Evolutionary conservation across 2,113 vertebrate species (phyloP).

Genomic region (Larimichthys crocea): DNA sequence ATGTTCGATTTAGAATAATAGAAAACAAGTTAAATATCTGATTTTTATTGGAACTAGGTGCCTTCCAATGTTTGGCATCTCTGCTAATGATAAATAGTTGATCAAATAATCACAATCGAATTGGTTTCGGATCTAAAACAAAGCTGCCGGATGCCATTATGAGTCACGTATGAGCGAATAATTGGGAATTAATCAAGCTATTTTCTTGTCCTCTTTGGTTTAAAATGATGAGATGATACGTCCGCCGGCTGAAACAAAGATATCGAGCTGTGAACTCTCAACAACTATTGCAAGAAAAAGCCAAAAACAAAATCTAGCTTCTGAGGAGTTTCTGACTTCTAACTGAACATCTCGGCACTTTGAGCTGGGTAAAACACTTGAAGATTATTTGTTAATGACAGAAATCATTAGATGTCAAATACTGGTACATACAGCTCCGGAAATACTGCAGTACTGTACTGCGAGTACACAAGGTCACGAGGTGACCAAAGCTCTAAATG

Average conservation of each 20-base stretch:
- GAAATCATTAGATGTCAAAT: not conserved
- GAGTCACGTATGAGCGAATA: not conserved
- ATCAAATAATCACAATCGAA: not conserved
- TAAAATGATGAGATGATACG: not conserved
- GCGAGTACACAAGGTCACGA: conserved; percentile 1
- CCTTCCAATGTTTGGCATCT: not conserved
- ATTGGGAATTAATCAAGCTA: not conserved
- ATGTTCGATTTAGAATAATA: not conserved
- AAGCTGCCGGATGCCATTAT: not conserved
- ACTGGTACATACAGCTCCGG: not conserved
- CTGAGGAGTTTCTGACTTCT: too few relatives aligned
- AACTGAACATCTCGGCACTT: not conserved
- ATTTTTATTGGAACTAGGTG: not conserved
- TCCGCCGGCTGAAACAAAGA: not conserved
- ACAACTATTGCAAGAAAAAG: too few relatives aligned
- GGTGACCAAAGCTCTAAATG: conserved; percentile 12
- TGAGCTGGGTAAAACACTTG: not conserved
- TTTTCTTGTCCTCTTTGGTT: not conserved
- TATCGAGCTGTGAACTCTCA: not conserved
- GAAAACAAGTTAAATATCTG: not conserved
- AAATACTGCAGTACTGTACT: not conserved
- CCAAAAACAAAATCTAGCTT: too few relatives aligned
- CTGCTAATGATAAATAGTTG: not conserved
- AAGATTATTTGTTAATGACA: not conserved
- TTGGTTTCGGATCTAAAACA: not conserved